Evolutionary conservation across 2,797 vertebrate species (phyloP).

Genomic region (Chaetophractus vellerosus): DNA sequence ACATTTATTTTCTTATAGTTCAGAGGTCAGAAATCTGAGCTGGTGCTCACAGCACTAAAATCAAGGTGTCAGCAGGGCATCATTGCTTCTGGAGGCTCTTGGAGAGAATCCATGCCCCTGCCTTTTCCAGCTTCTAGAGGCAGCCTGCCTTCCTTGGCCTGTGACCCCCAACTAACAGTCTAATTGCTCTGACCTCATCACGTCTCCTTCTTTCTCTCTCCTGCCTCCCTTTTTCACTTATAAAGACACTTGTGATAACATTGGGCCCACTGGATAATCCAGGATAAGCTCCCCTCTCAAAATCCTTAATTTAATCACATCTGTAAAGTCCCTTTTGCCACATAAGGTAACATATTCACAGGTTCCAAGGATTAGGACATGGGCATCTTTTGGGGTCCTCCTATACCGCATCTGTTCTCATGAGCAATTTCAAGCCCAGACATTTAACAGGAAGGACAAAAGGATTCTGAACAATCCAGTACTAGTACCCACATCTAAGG

Average conservation of each 20-base stretch:
- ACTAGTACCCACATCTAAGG: neutral
- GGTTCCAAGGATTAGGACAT: neutral
- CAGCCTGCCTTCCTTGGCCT: neutral
- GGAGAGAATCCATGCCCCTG: neutral
- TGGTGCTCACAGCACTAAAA: neutral
- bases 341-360: neutral
- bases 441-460: neutral
- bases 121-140: neutral
- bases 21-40: conserved; percentile 29
- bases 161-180: neutral
- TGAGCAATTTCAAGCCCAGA: conserved; percentile 39
- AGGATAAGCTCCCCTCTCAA: neutral
- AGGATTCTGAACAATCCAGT: neutral
- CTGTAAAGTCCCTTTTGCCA: neutral
- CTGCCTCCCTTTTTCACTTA: neutral
- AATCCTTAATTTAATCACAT: conserved; percentile 14
- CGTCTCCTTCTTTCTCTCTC: neutral
- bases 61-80: neutral
- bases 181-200: neutral
- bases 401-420: neutral
- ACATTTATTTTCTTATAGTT: conserved; percentile 3
- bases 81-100: neutral
- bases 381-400: neutral
- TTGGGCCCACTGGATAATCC: neutral
- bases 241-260: neutral